Conservation (phyloP, 53 echinoderm and acorn worm genomes). For the Patiria pectinifera region DNA sequence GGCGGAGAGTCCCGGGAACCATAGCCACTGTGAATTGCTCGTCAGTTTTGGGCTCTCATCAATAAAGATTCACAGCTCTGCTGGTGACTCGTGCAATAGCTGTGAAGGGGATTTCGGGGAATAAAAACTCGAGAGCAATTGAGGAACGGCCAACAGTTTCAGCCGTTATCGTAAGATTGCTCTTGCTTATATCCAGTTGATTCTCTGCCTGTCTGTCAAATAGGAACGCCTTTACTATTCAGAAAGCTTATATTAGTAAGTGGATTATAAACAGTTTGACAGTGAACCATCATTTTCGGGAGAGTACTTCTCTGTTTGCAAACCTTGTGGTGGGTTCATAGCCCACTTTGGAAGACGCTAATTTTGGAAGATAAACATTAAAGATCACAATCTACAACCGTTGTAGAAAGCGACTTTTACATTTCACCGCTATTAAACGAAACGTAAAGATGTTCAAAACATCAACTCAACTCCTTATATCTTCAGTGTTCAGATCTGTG, state of each 20-base stretch:
- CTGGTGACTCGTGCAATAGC: neutral
- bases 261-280: neutral
- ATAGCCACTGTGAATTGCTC: neutral
- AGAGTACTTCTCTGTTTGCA: neutral
- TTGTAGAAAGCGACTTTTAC: no score
- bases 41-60: neutral
- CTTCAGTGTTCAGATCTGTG: neutral
- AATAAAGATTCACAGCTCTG: neutral
- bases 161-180: neutral
- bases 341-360: neutral
- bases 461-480: neutral
- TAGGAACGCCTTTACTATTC: no score
- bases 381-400: no score
- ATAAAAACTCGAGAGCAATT: neutral
- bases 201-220: no score
- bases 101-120: neutral
- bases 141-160: neutral
- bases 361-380: no score
- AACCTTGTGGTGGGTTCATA: neutral
- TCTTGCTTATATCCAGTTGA: neutral
- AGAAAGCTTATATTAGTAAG: no score
- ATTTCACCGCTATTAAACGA: no score
- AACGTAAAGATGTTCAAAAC: no score
- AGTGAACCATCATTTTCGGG: neutral
- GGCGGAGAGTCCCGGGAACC: neutral